These are phyloP conservation scores for Leptodactylus fallax DNA, from an alignment of 2,797 vertebrate species.

Conservation along the genomic window DNA sequence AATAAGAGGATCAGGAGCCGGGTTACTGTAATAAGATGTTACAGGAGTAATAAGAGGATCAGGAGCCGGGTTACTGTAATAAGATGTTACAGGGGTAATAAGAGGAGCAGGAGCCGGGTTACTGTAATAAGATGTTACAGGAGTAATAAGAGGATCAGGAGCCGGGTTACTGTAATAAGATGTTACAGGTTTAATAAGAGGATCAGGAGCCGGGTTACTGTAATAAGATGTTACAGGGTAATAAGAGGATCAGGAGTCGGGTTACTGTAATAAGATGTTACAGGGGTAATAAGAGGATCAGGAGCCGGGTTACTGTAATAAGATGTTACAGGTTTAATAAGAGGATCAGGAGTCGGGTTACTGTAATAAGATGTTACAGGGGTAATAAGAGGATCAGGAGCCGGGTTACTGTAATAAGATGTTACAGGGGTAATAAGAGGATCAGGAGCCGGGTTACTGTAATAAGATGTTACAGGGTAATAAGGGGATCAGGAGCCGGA, in stretches of 20 bases:
- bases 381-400: background rate
- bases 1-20: constrained; percentile 17
- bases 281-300: constrained; percentile 7
- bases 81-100: constrained; percentile 23
- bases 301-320: constrained; percentile 23
- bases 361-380: constrained; percentile 34
- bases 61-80: constrained; percentile 23
- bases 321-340: constrained; percentile 16
- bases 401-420: constrained; percentile 9
- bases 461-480: constrained; percentile 34
- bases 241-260: constrained; percentile 7
- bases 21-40: constrained; percentile 35
- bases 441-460: constrained; percentile 16
- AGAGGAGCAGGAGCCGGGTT: constrained; percentile 10
- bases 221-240: background rate
- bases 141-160: constrained; percentile 8
- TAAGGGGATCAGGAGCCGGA: constrained; percentile 9
- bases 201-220: background rate
- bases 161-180: constrained; percentile 24
- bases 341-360: constrained; percentile 11
- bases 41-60: constrained; percentile 21
- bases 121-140: constrained; percentile 32
- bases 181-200: constrained; percentile 10
- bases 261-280: constrained; percentile 36
- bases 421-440: background rate